These are phyloP conservation scores for Luidia sarsii DNA, from an alignment of 53 echinoderm and acorn worm genomes.

Conservation along the genomic window DNA sequence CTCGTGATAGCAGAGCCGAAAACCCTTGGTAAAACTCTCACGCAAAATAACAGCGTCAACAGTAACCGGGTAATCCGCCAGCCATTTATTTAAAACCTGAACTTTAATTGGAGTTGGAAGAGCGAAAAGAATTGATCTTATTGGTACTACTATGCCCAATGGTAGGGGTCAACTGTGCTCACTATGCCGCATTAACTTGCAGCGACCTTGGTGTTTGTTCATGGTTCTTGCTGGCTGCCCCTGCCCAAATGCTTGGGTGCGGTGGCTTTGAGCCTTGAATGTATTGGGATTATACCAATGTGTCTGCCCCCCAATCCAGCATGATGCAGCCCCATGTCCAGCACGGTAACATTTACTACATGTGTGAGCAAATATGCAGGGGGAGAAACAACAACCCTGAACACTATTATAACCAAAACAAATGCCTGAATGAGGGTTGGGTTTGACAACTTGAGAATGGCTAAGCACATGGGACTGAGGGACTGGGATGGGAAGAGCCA, in stretches of 20 bases:
- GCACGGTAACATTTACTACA: background rate
- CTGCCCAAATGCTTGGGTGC: background rate
- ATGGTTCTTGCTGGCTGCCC: no score
- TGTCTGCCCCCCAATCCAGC: background rate
- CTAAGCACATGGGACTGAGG: background rate
- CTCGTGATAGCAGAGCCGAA: background rate
- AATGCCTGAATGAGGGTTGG: background rate
- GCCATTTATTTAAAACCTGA: background rate
- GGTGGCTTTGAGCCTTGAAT: background rate
- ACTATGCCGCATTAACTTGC: no score
- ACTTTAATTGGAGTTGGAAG: slow-evolving; percentile 8
- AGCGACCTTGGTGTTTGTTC: no score
- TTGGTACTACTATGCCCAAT: no score
- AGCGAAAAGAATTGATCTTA: background rate
- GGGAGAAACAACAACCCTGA: background rate
- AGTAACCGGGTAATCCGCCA: background rate
- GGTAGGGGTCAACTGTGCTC: no score
- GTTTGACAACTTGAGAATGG: background rate
- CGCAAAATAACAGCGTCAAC: background rate
- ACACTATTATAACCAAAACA: background rate
- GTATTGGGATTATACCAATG: background rate
- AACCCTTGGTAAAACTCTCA: background rate
- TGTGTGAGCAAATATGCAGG: slow-evolving; percentile 13
- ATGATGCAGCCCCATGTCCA: background rate
- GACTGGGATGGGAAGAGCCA: background rate